Evolutionary conservation across 2,888 invertebrate genomes (phyloP).

Genomic region (Meandrusa payeni): DNA sequence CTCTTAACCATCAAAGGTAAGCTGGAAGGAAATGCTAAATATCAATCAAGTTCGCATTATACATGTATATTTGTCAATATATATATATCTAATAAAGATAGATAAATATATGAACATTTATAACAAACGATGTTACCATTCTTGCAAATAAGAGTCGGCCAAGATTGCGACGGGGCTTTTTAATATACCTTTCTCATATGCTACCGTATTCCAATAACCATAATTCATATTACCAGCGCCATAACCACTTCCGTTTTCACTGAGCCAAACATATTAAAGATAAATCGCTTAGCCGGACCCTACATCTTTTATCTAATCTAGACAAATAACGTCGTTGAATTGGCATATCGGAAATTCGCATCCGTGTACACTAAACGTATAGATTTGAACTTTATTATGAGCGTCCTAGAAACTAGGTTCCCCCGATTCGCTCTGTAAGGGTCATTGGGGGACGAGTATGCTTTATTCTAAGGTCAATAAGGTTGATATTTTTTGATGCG

Average conservation of each 20-base stretch:
- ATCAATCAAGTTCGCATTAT: no score
- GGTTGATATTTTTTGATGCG: slow-evolving; percentile 41
- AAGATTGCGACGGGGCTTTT: no score
- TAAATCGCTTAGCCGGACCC: slow-evolving; percentile 21
- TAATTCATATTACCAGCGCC: slow-evolving; percentile 12
- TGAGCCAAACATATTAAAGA: slow-evolving; percentile 10
- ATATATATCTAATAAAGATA: no score
- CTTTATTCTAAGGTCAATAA: slow-evolving; percentile 46
- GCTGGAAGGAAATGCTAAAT: no score
- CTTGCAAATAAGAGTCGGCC: no score
- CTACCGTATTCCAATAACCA: background rate
- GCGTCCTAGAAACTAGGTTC: background rate
- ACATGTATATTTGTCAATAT: no score
- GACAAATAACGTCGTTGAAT: slow-evolving; percentile 58
- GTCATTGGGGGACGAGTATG: slow-evolving; percentile 30
- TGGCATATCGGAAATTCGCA: slow-evolving; percentile 50
- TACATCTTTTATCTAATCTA: slow-evolving; percentile 57
- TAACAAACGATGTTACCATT: no score
- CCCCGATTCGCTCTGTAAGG: background rate
- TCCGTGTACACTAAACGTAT: slow-evolving; percentile 3
- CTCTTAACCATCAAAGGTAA: no score
- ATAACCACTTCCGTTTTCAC: slow-evolving; percentile 19
- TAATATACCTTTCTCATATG: no score
- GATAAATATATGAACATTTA: no score
- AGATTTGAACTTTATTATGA: slow-evolving; percentile 7